phyloP scores from a whole-genome alignment of 2,888 invertebrate genomes.

The Eucera pruinosa region DNA sequence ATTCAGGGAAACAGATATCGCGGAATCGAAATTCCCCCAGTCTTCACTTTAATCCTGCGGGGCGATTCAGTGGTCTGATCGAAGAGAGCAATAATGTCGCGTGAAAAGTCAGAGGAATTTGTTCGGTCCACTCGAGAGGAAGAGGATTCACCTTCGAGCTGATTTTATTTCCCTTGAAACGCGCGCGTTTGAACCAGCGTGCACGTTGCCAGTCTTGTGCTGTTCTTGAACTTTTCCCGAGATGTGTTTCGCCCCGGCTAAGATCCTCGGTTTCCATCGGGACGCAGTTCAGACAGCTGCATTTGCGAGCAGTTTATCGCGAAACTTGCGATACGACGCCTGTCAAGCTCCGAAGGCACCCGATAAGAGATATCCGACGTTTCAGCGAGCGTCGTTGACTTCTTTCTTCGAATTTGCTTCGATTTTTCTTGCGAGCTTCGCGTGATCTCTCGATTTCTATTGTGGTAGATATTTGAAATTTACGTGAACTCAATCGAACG shows the following conservation, averaged over 20 bases:
- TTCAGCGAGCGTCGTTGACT: background rate
- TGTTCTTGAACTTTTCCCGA: background rate
- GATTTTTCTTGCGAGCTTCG: background rate
- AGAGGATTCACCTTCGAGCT: background rate
- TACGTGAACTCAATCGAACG: too few species aligned
- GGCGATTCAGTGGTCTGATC: constrained; percentile 23
- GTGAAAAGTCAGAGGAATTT: constrained; percentile 17
- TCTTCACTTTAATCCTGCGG: constrained; percentile 24
- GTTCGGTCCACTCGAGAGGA: constrained; percentile 4
- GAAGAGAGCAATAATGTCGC: constrained; percentile 34
- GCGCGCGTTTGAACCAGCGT: too few species aligned
- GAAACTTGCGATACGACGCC: background rate
- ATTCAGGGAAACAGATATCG: background rate
- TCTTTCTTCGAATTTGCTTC: constrained; percentile 2
- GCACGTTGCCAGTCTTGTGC: background rate
- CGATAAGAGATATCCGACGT: background rate
- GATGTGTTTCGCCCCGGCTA: background rate
- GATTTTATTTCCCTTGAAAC: background rate
- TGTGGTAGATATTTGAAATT: background rate
- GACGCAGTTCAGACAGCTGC: too few species aligned
- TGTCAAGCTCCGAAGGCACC: background rate
- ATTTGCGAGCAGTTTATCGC: constrained; percentile 12
- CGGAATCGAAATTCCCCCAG: constrained; percentile 5
- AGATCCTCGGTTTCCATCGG: background rate
- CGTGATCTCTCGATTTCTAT: background rate